Conservation (phyloP, 2,888 invertebrate genomes). For the Agapostemon virescens region DNA sequence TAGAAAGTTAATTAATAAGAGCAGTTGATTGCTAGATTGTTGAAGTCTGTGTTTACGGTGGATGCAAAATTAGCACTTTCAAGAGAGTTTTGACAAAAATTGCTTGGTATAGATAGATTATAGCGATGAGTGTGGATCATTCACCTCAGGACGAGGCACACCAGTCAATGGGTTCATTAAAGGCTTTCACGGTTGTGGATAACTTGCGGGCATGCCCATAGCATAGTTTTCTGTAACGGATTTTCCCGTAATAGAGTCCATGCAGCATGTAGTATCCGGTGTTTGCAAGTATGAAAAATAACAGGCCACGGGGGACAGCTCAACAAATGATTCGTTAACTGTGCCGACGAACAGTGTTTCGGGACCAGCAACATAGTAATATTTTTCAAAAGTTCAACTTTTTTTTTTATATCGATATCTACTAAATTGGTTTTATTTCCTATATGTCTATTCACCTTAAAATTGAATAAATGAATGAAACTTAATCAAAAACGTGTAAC, state of each 20-base stretch:
- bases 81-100: neutral
- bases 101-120: neutral
- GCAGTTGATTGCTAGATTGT: no score
- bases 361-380: neutral
- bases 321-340: neutral
- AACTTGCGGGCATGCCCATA: neutral
- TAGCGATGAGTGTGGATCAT: neutral
- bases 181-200: neutral
- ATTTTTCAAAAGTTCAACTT: neutral
- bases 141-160: neutral
- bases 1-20: no score
- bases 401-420: neutral
- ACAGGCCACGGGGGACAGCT: neutral
- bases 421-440: neutral
- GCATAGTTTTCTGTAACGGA: neutral
- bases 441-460: no score
- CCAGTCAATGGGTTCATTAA: neutral
- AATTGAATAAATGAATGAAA: neutral
- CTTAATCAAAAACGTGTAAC: no score
- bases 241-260: neutral
- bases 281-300: constrained; percentile 1
- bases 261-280: neutral
- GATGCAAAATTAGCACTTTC: neutral
- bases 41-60: no score
- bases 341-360: neutral